Base-by-base conservation (phyloP, 2,888 invertebrate genomes). In the Apamea crenata region DNA sequence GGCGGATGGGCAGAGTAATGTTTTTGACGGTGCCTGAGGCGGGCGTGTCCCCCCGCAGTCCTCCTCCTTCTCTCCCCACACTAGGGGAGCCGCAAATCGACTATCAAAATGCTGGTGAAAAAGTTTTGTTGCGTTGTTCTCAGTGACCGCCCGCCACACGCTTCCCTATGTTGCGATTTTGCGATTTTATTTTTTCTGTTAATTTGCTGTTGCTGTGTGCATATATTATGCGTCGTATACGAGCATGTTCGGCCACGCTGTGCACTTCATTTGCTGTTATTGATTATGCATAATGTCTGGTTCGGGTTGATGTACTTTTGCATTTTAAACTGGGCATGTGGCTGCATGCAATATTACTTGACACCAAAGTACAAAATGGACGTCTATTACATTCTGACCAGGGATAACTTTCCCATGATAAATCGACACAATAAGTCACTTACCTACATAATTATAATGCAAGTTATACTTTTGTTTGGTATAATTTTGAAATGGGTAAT, bases 1-100 rank as follows among this genome's bases (percentile, higher is more conserved):
- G 93, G 92, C 94, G 97, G 96, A 96, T 96, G 96, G 93, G 95
- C 96, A 96, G 95, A 96, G 96, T 96, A 96, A 97, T 97, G 97
- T 97, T 97, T 96, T 96, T 96, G 97, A 96, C 97, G 97, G 96
- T 95, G 94, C 93, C 93, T 94, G 93, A 93, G 95, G 94, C 95
- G 92, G 91, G 90, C 82, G 81, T 68, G 70, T 59, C 78, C 88
- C 88, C 84, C 85, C 84, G 81, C 79, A 84, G 80, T 83, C 81
- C 77, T 81, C 84, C 76, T 82, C 71, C 81, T 86, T 89, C 69
- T 59, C 74, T 77, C 80, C 80, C 86, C 83, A 77, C 63, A 80
- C 79, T 80, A 93, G 94, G 94, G 94, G 93, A 87, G 92, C 94
- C 95, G 94, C 96, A 96, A 96, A 96, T 96, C 96, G 96, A 96